Evolutionary conservation across 1,140 invertebrate genomes (phyloP).

Genomic region (Heliconius congener): DNA sequence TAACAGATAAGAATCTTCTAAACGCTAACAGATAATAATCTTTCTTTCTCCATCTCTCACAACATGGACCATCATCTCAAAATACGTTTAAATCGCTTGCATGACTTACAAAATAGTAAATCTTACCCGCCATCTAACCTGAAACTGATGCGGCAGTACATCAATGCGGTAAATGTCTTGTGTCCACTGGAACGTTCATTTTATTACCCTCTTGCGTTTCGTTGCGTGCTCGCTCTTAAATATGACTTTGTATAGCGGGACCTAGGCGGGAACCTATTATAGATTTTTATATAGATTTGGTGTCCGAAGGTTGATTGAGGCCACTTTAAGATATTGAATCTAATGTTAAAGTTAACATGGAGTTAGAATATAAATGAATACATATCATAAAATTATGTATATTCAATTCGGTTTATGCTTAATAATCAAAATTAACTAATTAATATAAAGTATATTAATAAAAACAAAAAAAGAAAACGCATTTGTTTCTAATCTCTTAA

Average conservation of each 20-base stretch:
- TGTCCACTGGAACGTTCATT: slow-evolving; percentile 58
- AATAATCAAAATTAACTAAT: neutral
- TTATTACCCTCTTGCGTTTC: slow-evolving; percentile 57
- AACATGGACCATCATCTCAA: slow-evolving; percentile 24
- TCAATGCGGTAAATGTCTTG: slow-evolving; percentile 67
- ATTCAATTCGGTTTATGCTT: no score
- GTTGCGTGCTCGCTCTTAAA: slow-evolving; percentile 51
- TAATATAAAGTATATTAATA: no score
- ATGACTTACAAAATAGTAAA: slow-evolving; percentile 66
- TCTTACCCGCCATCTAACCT: slow-evolving; percentile 62
- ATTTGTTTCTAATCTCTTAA: neutral
- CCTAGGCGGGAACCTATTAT: slow-evolving; percentile 12
- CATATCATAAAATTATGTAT: neutral
- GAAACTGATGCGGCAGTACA: slow-evolving; percentile 68
- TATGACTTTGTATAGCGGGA: slow-evolving; percentile 43
- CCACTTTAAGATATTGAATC: neutral
- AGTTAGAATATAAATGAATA: neutral
- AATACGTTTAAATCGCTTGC: slow-evolving; percentile 56
- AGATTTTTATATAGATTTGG: slow-evolving; percentile 16
- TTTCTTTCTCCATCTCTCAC: neutral
- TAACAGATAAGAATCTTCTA: neutral
- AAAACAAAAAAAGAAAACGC: neutral
- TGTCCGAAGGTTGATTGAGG: slow-evolving; percentile 36
- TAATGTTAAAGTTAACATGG: no score
- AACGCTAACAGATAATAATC: neutral